Evolutionary conservation across 2,888 invertebrate species (phyloP), one percentile per base, ranked within the genome.

Genomic region (Marronus borbonicus): DNA sequence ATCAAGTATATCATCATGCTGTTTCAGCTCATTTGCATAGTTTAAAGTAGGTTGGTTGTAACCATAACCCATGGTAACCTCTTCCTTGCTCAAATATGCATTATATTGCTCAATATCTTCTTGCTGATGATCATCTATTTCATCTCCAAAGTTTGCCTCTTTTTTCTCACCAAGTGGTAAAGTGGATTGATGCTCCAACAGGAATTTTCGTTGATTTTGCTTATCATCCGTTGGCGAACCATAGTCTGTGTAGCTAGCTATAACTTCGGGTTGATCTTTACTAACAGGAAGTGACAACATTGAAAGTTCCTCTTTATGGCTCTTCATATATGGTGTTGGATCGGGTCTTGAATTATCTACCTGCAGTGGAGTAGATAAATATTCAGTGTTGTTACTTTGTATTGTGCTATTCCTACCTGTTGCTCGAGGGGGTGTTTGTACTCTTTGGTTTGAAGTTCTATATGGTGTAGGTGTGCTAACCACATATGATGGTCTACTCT

Each of bases 361-460:
- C 77, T 77, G 77, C 36, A 72, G 52, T 77, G 69, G 39, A 77
- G 70, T 64, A 77, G 69, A 64, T 50, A 52, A 64, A 39, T 72
- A 50, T 62, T 64, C 55, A 70, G 24, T 44, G 44, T 44, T 12
- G 44, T 44, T 77, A 64, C 20, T 64, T 77, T 70, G 49, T 70
- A 64, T 17, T 5, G 69, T 50, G 24, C 3, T 77, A 70, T 50
- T 36, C 72, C 64, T 77, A 77, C 77, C 77, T 77, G 77, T 44
- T 69, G 58, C 49, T 28, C 55, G 55, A 58, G 70, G 17, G 14
- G 72, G 64, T 2, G 72, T 65, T 14, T 52, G 2, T 12, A 70
- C n/a, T 20, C 70, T 65, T 58, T 70, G 79, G 55, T 39, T 76
- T 65, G 60, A 65, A 28, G 31, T 44, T 66, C 60, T n/a, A 44